Conservation (phyloP, 2,888 invertebrate genomes). For the Taphrorychus bicolor region DNA sequence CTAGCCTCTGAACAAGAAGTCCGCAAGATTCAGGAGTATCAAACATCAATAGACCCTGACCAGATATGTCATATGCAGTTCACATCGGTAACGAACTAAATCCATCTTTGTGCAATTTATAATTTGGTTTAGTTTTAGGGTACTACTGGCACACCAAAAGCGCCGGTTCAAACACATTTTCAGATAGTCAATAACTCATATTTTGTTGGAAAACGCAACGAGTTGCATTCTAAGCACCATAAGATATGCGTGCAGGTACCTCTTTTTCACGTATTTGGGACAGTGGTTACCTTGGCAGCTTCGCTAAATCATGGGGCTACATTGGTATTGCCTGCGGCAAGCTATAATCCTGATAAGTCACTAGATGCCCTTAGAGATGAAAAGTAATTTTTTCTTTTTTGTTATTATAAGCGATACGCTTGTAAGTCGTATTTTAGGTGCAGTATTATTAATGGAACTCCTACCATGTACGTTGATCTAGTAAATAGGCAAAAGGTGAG, state of each 20-base stretch:
- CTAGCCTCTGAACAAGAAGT: constrained; percentile 52
- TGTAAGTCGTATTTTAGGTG: constrained; percentile 72
- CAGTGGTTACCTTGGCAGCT: constrained; percentile 67
- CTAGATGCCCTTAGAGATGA: constrained; percentile 71
- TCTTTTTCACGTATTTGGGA: constrained; percentile 84
- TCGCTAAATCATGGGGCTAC: constrained; percentile 68
- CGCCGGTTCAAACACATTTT: constrained; percentile 73
- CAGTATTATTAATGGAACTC: constrained; percentile 76
- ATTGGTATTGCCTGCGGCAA: constrained; percentile 66
- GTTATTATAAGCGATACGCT: too few relatives aligned
- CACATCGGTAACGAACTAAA: constrained; percentile 67
- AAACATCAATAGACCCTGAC: constrained; percentile 68
- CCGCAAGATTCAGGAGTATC: constrained; percentile 54
- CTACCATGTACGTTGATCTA: constrained; percentile 86
- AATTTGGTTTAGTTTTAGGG: constrained; percentile 50
- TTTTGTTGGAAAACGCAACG: constrained; percentile 65
- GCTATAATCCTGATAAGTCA: constrained; percentile 68
- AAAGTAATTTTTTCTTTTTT: constrained; percentile 65
- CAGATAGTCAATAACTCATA: constrained; percentile 79
- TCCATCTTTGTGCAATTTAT: background rate
- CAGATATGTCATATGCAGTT: constrained; percentile 80
- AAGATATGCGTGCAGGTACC: constrained; percentile 74
- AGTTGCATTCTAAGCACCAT: constrained; percentile 60
- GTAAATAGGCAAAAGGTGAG: constrained; percentile 63
- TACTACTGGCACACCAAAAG: constrained; percentile 75